phyloP scores from a whole-genome alignment of 2,888 invertebrate species.

The Parapristionchus giblindavisi region DNA sequence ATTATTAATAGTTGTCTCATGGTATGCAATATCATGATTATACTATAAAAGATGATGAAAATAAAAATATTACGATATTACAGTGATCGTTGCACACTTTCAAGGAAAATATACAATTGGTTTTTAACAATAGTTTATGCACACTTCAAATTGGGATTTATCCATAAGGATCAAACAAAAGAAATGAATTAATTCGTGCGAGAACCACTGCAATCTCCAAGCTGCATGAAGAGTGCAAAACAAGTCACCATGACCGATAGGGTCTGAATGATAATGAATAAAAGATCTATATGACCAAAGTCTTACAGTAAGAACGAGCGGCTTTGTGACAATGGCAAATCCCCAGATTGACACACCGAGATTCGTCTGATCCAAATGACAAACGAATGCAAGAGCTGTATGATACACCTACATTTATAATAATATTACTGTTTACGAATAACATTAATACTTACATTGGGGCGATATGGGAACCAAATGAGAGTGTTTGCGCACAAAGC shows the following conservation, averaged over 20 bases:
- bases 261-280: neutral
- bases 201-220: constrained; percentile 15
- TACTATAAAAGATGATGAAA: too few relatives aligned
- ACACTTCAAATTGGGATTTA: too few relatives aligned
- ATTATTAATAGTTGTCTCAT: too few relatives aligned
- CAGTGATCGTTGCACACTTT: too few relatives aligned
- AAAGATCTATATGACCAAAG: neutral
- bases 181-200: neutral
- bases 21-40: too few relatives aligned
- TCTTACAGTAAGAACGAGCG: constrained; percentile 30
- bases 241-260: constrained; percentile 33
- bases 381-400: constrained; percentile 26
- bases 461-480: constrained; percentile 32
- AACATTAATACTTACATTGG: constrained; percentile 4
- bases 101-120: too few relatives aligned
- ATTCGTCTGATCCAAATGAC: constrained; percentile 35
- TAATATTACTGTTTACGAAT: too few relatives aligned
- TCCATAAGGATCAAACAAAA: neutral
- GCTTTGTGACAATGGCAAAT: constrained; percentile 29
- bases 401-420: constrained; percentile 36
- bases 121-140: too few relatives aligned
- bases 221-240: constrained; percentile 26
- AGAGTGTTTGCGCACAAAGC: constrained; percentile 30
- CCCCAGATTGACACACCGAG: constrained; percentile 36
- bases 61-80: too few relatives aligned